These are phyloP conservation scores for Amphipoea oculea DNA, from an alignment of 2,888 invertebrate species.

Conservation along the genomic window DNA sequence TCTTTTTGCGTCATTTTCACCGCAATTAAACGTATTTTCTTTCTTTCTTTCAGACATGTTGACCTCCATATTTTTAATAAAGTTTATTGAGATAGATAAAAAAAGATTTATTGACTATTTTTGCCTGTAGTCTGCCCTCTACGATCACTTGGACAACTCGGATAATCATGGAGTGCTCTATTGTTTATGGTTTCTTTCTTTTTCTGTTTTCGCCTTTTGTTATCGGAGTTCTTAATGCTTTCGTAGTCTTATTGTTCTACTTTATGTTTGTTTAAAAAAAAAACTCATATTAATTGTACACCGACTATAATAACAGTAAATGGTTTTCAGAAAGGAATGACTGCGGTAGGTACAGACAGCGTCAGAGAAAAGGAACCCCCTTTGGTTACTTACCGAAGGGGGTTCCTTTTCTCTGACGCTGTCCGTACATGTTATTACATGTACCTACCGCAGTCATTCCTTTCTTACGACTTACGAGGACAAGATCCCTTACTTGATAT, in stretches of 20 bases:
- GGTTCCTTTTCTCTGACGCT: too few species aligned
- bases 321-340: slow-evolving; percentile 5
- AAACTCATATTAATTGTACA: background rate
- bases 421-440: background rate
- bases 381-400: too few species aligned
- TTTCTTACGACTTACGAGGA: too few species aligned
- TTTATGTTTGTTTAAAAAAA: slow-evolving; percentile 3
- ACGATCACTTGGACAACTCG: slow-evolving; percentile 9
- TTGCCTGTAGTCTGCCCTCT: background rate
- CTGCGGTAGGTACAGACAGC: background rate
- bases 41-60: background rate
- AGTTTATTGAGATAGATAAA: slow-evolving; percentile 9
- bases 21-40: too few species aligned
- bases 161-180: slow-evolving; percentile 25
- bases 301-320: background rate
- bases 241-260: background rate
- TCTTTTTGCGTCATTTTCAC: too few species aligned
- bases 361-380: too few species aligned
- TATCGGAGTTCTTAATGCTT: background rate
- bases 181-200: slow-evolving; percentile 13
- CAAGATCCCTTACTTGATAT: background rate
- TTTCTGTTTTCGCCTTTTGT: background rate
- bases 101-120: slow-evolving; percentile 18
- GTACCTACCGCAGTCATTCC: background rate
- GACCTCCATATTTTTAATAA: slow-evolving; percentile 23